Conservation (phyloP, 2,888 invertebrate genomes). For the Acleris holmiana region DNA sequence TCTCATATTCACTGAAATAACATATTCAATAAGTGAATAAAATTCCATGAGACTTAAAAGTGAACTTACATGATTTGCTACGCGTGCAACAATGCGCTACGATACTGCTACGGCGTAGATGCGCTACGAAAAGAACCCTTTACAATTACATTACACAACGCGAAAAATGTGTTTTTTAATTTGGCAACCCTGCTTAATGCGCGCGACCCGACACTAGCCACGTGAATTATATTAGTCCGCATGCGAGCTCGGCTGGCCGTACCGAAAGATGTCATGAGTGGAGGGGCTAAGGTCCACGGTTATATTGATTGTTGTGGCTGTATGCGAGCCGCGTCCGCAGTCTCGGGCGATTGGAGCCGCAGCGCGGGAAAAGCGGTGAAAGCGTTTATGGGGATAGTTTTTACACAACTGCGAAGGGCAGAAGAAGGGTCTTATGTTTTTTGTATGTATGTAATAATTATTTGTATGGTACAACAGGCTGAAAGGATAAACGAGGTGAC, state of each 20-base stretch:
- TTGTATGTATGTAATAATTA: no score
- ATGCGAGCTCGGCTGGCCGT: slow-evolving; percentile 46
- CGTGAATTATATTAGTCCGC: slow-evolving; percentile 64
- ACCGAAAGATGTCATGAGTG: slow-evolving; percentile 12
- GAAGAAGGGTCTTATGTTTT: no score
- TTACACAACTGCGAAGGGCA: no score
- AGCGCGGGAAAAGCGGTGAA: slow-evolving; percentile 1
- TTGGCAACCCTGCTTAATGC: slow-evolving; percentile 60
- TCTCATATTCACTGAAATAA: no score
- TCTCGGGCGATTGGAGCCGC: slow-evolving; percentile 15
- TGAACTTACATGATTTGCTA: no score
- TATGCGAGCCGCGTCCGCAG: slow-evolving; percentile 24
- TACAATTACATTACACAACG: neutral
- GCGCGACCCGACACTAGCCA: slow-evolving; percentile 57
- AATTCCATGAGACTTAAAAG: no score
- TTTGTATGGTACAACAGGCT: no score
- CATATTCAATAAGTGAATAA: no score
- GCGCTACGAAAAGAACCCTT: slow-evolving; percentile 12
- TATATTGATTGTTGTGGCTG: slow-evolving; percentile 5
- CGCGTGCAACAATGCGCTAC: neutral
- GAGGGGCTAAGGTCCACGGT: slow-evolving; percentile 11
- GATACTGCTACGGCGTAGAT: slow-evolving; percentile 28
- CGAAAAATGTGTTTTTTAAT: neutral
- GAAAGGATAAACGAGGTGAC: no score
- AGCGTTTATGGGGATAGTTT: neutral